phyloP scores from a whole-genome alignment of 2,797 vertebrate species.

The Hoplostethus atlanticus region DNA sequence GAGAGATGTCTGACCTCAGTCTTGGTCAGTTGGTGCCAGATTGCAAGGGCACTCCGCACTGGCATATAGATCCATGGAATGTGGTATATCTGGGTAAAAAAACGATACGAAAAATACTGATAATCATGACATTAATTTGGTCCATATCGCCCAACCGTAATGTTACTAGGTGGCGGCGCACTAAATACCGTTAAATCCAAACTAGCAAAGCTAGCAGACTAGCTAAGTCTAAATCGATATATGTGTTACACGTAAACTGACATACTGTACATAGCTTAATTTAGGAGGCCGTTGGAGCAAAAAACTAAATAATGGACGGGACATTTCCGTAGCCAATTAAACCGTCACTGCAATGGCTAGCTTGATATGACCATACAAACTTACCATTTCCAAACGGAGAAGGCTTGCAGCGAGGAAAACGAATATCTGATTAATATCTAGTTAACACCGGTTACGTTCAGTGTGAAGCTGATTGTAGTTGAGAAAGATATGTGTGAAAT shows the following conservation, averaged over 20 bases:
- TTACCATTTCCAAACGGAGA: constrained; percentile 57
- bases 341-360: not conserved
- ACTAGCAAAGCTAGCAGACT: too few relatives aligned
- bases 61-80: constrained; percentile 73
- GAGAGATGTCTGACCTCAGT: constrained; percentile 65
- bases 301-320: too few relatives aligned
- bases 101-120: too few relatives aligned
- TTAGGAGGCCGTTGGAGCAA: too few relatives aligned
- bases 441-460: not conserved
- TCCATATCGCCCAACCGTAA: too few relatives aligned
- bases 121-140: too few relatives aligned
- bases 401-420: not conserved
- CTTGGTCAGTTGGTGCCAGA: constrained; percentile 77
- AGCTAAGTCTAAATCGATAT: too few relatives aligned
- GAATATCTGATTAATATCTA: not conserved
- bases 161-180: too few relatives aligned
- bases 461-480: not conserved
- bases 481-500: not conserved
- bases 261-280: too few relatives aligned
- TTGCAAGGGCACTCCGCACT: constrained; percentile 60
- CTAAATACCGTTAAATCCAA: too few relatives aligned
- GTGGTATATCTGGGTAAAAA: constrained; percentile 60
- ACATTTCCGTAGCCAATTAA: not conserved
- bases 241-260: too few relatives aligned
- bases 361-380: not conserved